A percentile compares a stretch with the other conserved stretches of the same genome.
These are phyloP conservation scores for Leontopithecus rosalia DNA, from an alignment of 2,797 vertebrate species.

Conservation along the genomic window DNA sequence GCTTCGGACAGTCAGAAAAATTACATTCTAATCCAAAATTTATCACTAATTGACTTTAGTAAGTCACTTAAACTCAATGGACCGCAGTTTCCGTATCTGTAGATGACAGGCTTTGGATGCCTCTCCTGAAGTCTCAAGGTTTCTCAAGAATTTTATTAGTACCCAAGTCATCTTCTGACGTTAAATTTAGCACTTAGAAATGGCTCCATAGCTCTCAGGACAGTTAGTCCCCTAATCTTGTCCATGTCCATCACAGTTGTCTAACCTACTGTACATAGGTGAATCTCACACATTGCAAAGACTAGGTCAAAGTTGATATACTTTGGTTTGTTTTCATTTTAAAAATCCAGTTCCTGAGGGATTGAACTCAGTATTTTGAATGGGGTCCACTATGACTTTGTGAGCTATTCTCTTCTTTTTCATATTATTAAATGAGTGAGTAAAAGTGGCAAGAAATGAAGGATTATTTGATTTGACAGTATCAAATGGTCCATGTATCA, in stretches of 20 bases:
- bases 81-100: not conserved
- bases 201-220: not conserved
- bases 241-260: not conserved
- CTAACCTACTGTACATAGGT: not conserved
- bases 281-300: not conserved
- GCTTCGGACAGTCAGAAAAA: slow-evolving; percentile 1
- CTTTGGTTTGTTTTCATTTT: not conserved
- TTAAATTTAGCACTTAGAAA: not conserved
- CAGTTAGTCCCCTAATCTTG: not conserved
- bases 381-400: not conserved
- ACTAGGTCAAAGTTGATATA: not conserved
- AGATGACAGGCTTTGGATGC: not conserved
- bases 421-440: not conserved
- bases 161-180: not conserved
- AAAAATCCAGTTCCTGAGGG: not conserved
- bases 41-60: not conserved
- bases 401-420: not conserved
- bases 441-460: not conserved
- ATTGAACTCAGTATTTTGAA: not conserved
- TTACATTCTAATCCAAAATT: not conserved
- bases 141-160: not conserved
- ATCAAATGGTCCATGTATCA: not conserved
- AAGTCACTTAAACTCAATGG: not conserved
- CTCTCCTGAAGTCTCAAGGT: not conserved
- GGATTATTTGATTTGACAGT: not conserved